phyloP scores from a whole-genome alignment of 64 coral and sea anemone species.

The Dendronephthya gigantea region DNA sequence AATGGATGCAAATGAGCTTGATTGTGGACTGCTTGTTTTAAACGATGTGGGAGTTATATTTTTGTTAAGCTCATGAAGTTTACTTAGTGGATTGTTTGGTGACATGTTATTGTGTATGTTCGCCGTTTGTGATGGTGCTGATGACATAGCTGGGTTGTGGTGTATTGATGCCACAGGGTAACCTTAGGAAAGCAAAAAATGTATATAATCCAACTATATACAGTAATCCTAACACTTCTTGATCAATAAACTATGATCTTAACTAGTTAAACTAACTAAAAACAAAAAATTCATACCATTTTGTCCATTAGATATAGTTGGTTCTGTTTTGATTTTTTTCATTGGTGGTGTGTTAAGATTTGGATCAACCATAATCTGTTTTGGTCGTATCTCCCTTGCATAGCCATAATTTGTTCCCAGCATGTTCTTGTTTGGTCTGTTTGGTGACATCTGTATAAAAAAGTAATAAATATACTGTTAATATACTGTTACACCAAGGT shows the following conservation, averaged over 20 bases:
- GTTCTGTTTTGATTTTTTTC: neutral
- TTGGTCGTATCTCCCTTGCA: constrained; percentile 1
- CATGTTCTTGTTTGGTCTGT: no score
- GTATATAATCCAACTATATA: neutral
- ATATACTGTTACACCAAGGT: no score
- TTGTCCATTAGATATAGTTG: neutral
- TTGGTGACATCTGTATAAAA: neutral
- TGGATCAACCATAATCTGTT: neutral
- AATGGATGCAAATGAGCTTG: neutral
- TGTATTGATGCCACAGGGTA: neutral
- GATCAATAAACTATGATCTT: no score
- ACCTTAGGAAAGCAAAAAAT: neutral
- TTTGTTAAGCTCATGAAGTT: constrained; percentile 10
- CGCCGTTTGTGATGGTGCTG: neutral
- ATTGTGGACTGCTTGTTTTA: neutral
- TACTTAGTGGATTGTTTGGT: neutral
- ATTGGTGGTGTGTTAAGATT: neutral
- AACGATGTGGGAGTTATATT: neutral
- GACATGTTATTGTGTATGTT: neutral
- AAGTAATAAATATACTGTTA: neutral
- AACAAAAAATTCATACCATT: neutral
- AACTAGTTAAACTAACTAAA: no score
- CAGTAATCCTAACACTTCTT: neutral
- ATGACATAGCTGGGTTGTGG: neutral
- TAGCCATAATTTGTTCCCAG: neutral